Conservation (phyloP, 2,797 vertebrate species). For the Sebastes kiyomatsui region DNA sequence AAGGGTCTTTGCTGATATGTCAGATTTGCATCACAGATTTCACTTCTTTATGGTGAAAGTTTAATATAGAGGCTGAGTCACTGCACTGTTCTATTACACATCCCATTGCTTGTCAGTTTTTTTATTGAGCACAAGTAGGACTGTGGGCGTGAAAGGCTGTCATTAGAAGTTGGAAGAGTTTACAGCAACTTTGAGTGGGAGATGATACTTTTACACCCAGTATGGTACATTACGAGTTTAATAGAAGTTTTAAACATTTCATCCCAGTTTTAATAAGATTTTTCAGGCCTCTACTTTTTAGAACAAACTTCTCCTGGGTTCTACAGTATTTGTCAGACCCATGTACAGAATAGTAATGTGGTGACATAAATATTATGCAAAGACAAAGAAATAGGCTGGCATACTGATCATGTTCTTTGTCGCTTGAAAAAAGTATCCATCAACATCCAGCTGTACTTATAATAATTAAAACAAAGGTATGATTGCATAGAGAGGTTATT, state of each 20-base stretch:
- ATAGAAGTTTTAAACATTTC: slow-evolving; percentile 28
- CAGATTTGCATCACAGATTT: slow-evolving; percentile 32
- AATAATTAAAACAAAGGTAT: slow-evolving; percentile 16
- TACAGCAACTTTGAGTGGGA: slow-evolving; percentile 17
- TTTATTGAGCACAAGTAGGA: slow-evolving; percentile 4
- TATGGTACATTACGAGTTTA: background rate
- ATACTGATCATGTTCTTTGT: background rate
- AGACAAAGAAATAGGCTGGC: background rate
- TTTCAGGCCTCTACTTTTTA: background rate
- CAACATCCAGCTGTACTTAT: background rate
- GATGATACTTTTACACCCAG: slow-evolving; percentile 8
- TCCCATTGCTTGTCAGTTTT: slow-evolving; percentile 16
- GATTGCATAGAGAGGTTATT: background rate
- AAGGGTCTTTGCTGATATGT: background rate
- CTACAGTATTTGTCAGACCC: background rate
- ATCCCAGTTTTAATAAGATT: slow-evolving; percentile 26
- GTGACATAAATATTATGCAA: background rate
- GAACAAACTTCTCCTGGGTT: background rate
- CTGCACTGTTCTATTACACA: background rate
- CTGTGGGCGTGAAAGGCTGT: slow-evolving; percentile 3
- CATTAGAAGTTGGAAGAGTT: slow-evolving; percentile 15
- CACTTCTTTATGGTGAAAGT: slow-evolving; percentile 18
- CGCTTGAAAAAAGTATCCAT: background rate
- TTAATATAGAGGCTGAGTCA: slow-evolving; percentile 29
- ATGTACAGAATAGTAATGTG: background rate